Percentiles rank a stretch among this genome's conserved stretches.
Conservation (phyloP, 2,113 vertebrate genomes). For the Theropithecus gelada region DNA sequence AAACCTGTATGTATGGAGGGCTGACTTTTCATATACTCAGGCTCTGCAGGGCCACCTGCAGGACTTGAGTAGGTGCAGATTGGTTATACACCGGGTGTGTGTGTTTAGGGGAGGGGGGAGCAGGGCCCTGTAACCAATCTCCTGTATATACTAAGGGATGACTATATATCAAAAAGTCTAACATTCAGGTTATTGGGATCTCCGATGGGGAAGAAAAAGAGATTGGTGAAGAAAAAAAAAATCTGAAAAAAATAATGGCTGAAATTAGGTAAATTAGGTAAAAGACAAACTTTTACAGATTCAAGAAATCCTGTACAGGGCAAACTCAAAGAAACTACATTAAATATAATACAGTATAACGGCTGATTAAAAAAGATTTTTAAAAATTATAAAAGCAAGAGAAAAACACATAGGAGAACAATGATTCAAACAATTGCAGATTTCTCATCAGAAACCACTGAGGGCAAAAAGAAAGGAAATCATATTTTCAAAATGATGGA, state of each 20-base stretch:
- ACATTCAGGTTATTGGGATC: neutral
- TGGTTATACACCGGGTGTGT: neutral
- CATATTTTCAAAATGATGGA: neutral
- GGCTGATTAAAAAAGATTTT: neutral
- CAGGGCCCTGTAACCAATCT: neutral
- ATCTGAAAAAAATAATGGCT: neutral
- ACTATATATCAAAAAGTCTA: neutral
- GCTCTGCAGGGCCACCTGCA: neutral
- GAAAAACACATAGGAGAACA: neutral
- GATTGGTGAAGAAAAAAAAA: neutral
- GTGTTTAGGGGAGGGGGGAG: no score
- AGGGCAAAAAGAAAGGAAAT: neutral
- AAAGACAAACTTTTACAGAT: neutral
- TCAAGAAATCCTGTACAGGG: neutral
- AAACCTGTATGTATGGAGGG: neutral
- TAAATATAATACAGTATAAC: neutral
- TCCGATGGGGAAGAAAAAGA: neutral
- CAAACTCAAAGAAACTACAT: neutral
- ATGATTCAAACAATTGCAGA: neutral
- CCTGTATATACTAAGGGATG: neutral
- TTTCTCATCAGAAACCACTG: neutral
- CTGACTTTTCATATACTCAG: neutral
- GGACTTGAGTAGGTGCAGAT: neutral
- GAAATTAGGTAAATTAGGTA: neutral
- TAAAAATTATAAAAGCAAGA: neutral